Evolutionary conservation across 2,797 vertebrate genomes (phyloP).

Genomic region (Natrix natrix): DNA sequence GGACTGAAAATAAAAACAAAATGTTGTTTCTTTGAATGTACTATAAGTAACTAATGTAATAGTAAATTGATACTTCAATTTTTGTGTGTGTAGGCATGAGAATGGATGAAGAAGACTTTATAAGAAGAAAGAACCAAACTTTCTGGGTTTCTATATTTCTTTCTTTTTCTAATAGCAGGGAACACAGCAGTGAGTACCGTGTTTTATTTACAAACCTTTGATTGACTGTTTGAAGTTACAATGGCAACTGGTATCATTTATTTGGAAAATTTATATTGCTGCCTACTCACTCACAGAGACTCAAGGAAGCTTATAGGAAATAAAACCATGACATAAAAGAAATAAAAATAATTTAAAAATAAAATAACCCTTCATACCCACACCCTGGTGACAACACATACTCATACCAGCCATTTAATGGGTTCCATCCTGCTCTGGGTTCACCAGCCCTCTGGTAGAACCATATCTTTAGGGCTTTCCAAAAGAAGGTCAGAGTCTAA

Average conservation of each 20-base stretch:
- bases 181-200: neutral
- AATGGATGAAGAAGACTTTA: neutral
- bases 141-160: neutral
- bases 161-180: neutral
- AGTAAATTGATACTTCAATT: neutral
- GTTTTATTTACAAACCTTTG: neutral
- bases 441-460: neutral
- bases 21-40: neutral
- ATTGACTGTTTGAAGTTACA: neutral
- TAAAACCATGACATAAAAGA: neutral
- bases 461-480: neutral
- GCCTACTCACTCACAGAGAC: neutral
- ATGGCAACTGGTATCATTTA: neutral
- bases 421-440: neutral
- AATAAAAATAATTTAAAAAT: neutral
- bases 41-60: neutral
- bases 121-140: neutral
- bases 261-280: neutral
- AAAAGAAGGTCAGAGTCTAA: neutral
- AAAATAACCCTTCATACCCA: neutral
- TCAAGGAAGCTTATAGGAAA: neutral
- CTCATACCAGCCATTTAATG: neutral
- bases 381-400: neutral
- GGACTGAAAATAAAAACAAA: neutral
- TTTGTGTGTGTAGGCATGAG: neutral